Conservation (phyloP, 2,888 invertebrate species). For the Trachelus stipa region DNA sequence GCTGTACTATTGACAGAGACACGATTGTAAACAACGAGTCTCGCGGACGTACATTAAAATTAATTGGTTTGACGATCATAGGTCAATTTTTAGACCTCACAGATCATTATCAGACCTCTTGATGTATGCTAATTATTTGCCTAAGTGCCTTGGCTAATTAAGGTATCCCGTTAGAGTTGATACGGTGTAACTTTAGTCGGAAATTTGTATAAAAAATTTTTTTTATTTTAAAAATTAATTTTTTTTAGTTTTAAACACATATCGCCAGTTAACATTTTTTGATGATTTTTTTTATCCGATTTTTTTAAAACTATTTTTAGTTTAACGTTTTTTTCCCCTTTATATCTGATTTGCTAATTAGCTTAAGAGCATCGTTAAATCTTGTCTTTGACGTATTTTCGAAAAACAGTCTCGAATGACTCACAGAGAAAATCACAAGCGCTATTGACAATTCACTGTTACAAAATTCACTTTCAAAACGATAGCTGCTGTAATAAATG, state of each 20-base stretch:
- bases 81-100: neutral
- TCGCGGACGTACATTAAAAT: conserved; percentile 21
- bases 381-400: neutral
- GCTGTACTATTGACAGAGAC: conserved; percentile 23
- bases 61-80: conserved; percentile 18
- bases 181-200: too few relatives aligned
- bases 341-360: neutral
- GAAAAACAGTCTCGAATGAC: conserved; percentile 7
- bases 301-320: neutral
- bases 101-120: neutral
- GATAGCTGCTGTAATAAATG: conserved; percentile 27
- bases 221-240: neutral
- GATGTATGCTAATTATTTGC: neutral
- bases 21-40: conserved; percentile 34
- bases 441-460: conserved; percentile 3
- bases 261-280: neutral
- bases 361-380: neutral
- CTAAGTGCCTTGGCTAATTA: neutral
- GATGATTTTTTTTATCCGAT: too few relatives aligned
- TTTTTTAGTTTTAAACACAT: neutral
- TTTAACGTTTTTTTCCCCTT: neutral
- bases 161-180: neutral
- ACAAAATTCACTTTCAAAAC: conserved; percentile 19
- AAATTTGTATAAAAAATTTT: too few relatives aligned
- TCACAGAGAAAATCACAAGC: conserved; percentile 19